These are phyloP conservation scores for Julus scandinavius DNA, from an alignment of 2,888 invertebrate species.

Conservation along the genomic window DNA sequence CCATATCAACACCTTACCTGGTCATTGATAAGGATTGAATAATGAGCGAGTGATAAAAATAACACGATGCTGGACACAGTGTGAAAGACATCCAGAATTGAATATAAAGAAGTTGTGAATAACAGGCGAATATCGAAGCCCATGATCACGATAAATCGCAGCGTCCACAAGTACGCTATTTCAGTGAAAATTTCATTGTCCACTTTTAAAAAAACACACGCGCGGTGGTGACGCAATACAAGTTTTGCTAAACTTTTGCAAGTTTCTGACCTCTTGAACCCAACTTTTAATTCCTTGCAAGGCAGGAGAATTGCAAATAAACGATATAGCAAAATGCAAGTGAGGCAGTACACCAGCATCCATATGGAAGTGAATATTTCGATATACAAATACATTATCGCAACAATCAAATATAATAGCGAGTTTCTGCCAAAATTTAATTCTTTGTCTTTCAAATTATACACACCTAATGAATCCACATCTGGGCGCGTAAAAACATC, in stretches of 20 bases:
- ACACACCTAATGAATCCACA: background rate
- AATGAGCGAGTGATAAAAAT: background rate
- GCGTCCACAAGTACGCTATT: background rate
- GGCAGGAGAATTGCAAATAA: background rate
- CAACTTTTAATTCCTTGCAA: background rate
- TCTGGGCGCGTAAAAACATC: background rate
- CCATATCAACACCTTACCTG: background rate
- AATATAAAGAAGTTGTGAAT: background rate
- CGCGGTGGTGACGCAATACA: background rate
- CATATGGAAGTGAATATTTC: background rate
- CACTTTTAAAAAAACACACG: background rate
- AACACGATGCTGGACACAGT: background rate
- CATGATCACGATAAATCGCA: background rate
- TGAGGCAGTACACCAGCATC: background rate
- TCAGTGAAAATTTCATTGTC: conserved; percentile 16
- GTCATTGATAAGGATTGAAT: background rate
- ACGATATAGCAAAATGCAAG: background rate
- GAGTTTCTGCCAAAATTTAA: background rate
- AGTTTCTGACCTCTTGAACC: background rate
- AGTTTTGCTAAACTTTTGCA: background rate
- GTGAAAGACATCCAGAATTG: background rate
- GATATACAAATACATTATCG: background rate
- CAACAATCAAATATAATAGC: background rate
- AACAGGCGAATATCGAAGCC: background rate
- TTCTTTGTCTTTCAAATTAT: background rate